Conservation (phyloP, 2,888 invertebrate genomes). For the Epicampocera succincta region DNA sequence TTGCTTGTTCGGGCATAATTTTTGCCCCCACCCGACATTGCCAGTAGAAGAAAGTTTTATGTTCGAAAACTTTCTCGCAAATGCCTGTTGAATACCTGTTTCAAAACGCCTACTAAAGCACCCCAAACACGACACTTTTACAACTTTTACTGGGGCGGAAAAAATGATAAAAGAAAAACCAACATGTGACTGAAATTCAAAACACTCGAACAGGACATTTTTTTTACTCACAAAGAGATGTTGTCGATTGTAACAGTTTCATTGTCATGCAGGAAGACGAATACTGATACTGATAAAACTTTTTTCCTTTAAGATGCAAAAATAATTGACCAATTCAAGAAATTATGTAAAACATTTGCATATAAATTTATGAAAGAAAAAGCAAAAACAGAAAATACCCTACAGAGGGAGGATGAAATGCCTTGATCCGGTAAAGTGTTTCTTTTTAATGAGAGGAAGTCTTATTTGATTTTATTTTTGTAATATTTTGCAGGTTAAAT, state of each 20-base stretch:
- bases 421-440: no score
- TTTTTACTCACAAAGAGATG: conserved; percentile 12
- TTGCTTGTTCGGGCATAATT: no score
- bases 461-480: no score
- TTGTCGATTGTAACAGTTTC: conserved; percentile 5
- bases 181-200: conserved; percentile 67
- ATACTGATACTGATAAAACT: conserved; percentile 26
- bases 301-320: conserved; percentile 56
- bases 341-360: conserved; percentile 59
- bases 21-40: no score
- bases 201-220: conserved; percentile 12
- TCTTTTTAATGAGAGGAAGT: no score
- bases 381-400: conserved; percentile 6
- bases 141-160: no score
- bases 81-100: neutral
- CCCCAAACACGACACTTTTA: no score
- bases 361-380: conserved; percentile 27
- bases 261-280: conserved; percentile 34
- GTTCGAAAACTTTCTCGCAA: conserved; percentile 15
- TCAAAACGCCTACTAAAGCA: no score
- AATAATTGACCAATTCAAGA: conserved; percentile 63
- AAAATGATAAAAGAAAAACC: conserved; percentile 38
- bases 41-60: no score
- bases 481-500: no score
- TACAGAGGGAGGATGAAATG: neutral